Conservation (phyloP, 1,140 invertebrate species). For the Aporrectodea caliginosa region DNA sequence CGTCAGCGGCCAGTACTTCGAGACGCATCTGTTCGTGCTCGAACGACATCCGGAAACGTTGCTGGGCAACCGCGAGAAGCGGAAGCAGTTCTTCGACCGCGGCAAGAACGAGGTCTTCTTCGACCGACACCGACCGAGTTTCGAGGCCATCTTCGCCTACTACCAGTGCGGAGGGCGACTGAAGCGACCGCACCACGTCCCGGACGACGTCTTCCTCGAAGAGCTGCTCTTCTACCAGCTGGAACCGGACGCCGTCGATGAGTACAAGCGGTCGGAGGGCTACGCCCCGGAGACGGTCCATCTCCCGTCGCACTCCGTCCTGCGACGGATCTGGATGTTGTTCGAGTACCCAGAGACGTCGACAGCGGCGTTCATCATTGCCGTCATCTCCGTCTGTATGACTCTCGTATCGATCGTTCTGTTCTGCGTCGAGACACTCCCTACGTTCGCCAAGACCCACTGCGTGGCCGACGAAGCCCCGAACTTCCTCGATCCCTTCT, state of each 20-base stretch:
- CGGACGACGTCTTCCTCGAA: slow-evolving; percentile 53
- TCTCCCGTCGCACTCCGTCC: slow-evolving; percentile 45
- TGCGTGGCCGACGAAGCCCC: slow-evolving; percentile 41
- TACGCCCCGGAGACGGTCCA: slow-evolving; percentile 46
- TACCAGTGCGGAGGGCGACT: slow-evolving; percentile 53
- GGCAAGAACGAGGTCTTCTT: slow-evolving; percentile 54
- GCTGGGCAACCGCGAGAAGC: slow-evolving; percentile 37
- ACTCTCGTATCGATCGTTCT: slow-evolving; percentile 53
- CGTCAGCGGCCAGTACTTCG: slow-evolving; percentile 96
- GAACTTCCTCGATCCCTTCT: slow-evolving; percentile 49
- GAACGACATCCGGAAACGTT: slow-evolving; percentile 95
- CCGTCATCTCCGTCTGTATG: slow-evolving; percentile 49
- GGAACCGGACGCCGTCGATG: slow-evolving; percentile 48
- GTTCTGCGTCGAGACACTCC: slow-evolving; percentile 54
- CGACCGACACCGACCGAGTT: slow-evolving; percentile 52
- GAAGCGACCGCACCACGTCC: slow-evolving; percentile 47
- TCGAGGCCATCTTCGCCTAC: slow-evolving; percentile 53
- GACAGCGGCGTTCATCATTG: slow-evolving; percentile 48
- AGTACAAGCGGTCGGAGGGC: slow-evolving; percentile 53
- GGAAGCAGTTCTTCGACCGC: slow-evolving; percentile 51
- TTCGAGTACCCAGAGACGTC: slow-evolving; percentile 56
- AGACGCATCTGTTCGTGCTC: slow-evolving; percentile 92
- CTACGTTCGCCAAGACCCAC: slow-evolving; percentile 36
- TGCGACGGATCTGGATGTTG: slow-evolving; percentile 52
- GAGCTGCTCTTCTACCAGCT: slow-evolving; percentile 55